Conservation (phyloP, 2,113 vertebrate species). For the Lophochroa leadbeateri region DNA sequence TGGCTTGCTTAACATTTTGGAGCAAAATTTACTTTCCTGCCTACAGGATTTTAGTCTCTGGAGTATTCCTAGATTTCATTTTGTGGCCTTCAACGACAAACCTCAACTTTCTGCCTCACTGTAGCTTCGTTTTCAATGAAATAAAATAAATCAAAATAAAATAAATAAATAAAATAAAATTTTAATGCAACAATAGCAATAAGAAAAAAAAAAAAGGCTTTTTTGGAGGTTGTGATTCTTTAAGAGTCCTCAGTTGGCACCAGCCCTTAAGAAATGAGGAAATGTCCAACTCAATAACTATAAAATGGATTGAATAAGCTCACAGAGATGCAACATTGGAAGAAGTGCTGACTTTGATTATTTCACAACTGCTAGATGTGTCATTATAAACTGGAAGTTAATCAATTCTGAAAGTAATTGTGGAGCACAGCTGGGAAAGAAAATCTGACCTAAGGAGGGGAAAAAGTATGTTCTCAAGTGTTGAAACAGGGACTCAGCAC, state of each 20-base stretch:
- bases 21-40: not conserved
- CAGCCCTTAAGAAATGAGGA: not conserved
- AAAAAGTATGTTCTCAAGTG: not conserved
- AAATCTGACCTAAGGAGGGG: not conserved
- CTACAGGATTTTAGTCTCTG: not conserved
- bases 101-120: not conserved
- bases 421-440: not conserved
- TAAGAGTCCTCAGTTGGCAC: not conserved
- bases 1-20: not conserved
- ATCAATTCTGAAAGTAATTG: conserved; percentile 34
- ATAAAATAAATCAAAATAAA: not conserved
- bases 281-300: conserved; percentile 27
- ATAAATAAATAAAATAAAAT: not conserved
- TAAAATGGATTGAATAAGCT: conserved; percentile 19
- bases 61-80: not conserved
- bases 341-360: conserved; percentile 26
- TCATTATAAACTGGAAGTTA: conserved; percentile 28
- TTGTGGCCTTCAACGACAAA: not conserved
- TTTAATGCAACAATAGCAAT: not conserved
- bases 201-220: rapidly evolving
- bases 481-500: not conserved
- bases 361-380: conserved; percentile 9
- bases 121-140: not conserved
- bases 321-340: not conserved
- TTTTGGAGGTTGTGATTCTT: not conserved